Conservation (phyloP, 2,888 invertebrate genomes). For the Acanthococcus lagerstroemiae region DNA sequence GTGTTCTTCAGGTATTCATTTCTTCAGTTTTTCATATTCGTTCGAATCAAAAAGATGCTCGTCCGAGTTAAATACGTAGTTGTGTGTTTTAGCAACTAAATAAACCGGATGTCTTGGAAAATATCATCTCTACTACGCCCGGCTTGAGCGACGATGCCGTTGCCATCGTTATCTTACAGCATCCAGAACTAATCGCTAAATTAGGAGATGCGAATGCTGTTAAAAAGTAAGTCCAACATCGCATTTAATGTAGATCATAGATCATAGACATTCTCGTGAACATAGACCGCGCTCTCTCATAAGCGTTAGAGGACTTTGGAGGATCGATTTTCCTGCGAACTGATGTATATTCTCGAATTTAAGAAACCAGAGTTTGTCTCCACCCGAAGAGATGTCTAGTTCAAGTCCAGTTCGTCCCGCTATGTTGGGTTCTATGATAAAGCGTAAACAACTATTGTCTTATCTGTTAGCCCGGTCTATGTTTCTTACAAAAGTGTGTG, state of each 20-base stretch:
- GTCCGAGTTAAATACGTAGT: background rate
- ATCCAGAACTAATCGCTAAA: constrained; percentile 30
- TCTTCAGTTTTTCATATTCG: background rate
- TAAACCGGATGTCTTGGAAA: constrained; percentile 17
- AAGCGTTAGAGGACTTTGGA: too few relatives aligned
- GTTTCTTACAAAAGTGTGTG: too few relatives aligned
- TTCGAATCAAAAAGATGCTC: background rate
- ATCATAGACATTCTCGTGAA: too few relatives aligned
- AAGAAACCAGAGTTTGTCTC: too few relatives aligned
- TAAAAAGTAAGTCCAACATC: constrained; percentile 22
- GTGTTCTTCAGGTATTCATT: constrained; percentile 6
- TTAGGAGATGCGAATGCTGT: constrained; percentile 12
- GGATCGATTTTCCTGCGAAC: too few relatives aligned
- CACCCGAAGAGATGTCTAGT: too few relatives aligned
- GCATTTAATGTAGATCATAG: too few relatives aligned
- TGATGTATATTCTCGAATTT: background rate
- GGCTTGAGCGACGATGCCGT: constrained; percentile 21
- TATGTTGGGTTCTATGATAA: too few relatives aligned
- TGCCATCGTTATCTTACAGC: constrained; percentile 29
- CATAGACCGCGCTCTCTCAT: too few relatives aligned
- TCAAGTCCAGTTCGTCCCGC: too few relatives aligned
- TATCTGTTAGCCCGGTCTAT: too few relatives aligned
- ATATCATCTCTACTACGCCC: constrained; percentile 17
- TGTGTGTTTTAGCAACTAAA: constrained; percentile 7
- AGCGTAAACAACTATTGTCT: too few relatives aligned